phyloP scores from a whole-genome alignment of 2,113 vertebrate species.

The Dasyprocta punctata region DNA sequence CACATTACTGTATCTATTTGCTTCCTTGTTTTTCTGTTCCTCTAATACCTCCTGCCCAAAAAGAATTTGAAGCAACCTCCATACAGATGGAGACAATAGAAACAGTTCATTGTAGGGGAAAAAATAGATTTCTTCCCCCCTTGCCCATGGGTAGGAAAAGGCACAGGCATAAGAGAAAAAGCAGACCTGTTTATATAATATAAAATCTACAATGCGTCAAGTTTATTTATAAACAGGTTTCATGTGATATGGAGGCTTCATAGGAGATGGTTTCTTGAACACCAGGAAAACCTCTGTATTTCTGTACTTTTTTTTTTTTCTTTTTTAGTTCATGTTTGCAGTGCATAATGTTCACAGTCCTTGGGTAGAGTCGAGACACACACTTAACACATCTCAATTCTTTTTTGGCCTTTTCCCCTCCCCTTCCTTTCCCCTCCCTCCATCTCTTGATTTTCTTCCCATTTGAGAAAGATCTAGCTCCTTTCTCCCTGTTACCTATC shows the following conservation, averaged over 20 bases:
- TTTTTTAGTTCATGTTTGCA: not conserved
- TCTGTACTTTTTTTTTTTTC: not conserved
- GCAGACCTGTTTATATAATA: not conserved
- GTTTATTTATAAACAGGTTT: not conserved
- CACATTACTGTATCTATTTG: fast-evolving
- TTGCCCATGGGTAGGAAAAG: not conserved
- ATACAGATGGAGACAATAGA: fast-evolving
- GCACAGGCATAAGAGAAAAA: not conserved
- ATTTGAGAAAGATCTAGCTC: not conserved
- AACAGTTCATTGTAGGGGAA: not conserved
- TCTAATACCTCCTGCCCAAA: not conserved
- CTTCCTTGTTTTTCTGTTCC: not conserved
- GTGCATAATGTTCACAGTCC: not conserved
- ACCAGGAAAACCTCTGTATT: not conserved
- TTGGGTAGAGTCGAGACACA: not conserved
- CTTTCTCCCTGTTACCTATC: not conserved
- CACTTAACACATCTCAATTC: no score
- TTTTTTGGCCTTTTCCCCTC: not conserved
- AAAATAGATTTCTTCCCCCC: not conserved
- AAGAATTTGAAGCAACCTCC: not conserved
- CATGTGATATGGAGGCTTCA: not conserved
- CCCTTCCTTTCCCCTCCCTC: no score
- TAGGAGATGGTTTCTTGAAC: not conserved
- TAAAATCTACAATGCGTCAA: not conserved
- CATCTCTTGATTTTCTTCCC: not conserved